Evolutionary conservation across 2,888 invertebrate genomes (phyloP).

Genomic region (Zaprionus bogoriensis): DNA sequence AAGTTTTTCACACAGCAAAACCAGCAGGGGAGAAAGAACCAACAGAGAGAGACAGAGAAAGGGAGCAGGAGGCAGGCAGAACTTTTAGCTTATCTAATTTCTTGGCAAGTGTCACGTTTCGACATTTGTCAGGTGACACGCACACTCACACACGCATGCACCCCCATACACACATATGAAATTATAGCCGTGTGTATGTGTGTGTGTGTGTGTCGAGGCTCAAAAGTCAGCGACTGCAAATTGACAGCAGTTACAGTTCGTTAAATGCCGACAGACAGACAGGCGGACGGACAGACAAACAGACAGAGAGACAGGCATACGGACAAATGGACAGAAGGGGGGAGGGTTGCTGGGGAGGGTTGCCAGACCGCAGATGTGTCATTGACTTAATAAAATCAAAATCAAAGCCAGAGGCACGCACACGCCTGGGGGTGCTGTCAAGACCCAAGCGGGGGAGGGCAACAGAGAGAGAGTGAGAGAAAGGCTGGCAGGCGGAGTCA

Average conservation of each 20-base stretch:
- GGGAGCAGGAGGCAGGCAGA: conserved; percentile 11
- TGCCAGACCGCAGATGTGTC: conserved; percentile 74
- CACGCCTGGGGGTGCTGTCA: conserved; percentile 44
- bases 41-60: neutral
- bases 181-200: neutral
- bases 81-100: conserved; percentile 77
- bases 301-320: conserved; percentile 30
- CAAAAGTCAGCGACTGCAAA: conserved; percentile 78
- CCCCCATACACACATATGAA: conserved; percentile 4
- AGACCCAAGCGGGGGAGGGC: neutral
- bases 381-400: conserved; percentile 79
- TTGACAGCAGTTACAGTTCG: conserved; percentile 80
- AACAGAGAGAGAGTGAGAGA: neutral
- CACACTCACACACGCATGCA: conserved; percentile 22
- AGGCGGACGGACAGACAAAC: conserved; percentile 33
- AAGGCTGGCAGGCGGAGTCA: neutral
- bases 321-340: conserved; percentile 1
- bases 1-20: neutral
- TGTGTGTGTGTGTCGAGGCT: conserved; percentile 39
- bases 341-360: conserved; percentile 5
- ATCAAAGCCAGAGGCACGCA: conserved; percentile 75
- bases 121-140: conserved; percentile 74
- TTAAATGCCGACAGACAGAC: conserved; percentile 77
- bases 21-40: neutral
- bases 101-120: conserved; percentile 78